phyloP scores from a whole-genome alignment of 2,113 vertebrate species.

The Actenoides lindsayi region DNA sequence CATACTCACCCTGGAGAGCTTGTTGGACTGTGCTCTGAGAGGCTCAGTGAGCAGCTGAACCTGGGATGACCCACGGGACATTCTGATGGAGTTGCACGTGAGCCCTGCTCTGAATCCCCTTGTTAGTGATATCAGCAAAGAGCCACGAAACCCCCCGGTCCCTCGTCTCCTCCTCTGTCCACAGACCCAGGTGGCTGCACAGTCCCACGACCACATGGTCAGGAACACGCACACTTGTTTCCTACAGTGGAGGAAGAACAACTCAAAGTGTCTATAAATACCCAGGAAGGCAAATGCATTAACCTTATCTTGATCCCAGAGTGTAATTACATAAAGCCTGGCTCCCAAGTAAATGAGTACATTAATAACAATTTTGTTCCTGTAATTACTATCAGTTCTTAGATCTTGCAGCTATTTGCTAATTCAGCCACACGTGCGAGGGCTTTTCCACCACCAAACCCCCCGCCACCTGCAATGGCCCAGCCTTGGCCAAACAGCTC shows the following conservation, averaged over 20 bases:
- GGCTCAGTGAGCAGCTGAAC: neutral
- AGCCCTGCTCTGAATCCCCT: fast-evolving
- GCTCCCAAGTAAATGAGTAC: conserved; percentile 53
- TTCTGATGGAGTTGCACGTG: fast-evolving
- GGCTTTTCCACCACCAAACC: neutral
- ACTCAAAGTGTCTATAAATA: conserved; percentile 2
- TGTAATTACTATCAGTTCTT: conserved; percentile 48
- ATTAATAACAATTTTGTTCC: conserved; percentile 65
- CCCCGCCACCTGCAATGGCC: neutral
- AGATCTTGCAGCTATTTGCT: neutral
- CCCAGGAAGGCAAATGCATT: conserved; percentile 48
- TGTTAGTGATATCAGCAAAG: neutral
- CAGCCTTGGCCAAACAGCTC: neutral
- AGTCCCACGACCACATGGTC: too few species aligned
- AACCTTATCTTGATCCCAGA: conserved; percentile 53
- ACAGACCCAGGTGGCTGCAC: fast-evolving
- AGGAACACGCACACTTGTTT: neutral
- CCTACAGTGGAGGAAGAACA: neutral
- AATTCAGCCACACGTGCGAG: neutral
- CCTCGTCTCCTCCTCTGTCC: fast-evolving
- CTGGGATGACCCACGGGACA: neutral
- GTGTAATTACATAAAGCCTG: conserved; percentile 55
- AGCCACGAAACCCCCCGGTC: neutral
- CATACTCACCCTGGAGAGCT: neutral
- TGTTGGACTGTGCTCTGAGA: fast-evolving